Evolutionary conservation across 2,888 invertebrate genomes (phyloP).

Genomic region (Ichneumoninae sp.): DNA sequence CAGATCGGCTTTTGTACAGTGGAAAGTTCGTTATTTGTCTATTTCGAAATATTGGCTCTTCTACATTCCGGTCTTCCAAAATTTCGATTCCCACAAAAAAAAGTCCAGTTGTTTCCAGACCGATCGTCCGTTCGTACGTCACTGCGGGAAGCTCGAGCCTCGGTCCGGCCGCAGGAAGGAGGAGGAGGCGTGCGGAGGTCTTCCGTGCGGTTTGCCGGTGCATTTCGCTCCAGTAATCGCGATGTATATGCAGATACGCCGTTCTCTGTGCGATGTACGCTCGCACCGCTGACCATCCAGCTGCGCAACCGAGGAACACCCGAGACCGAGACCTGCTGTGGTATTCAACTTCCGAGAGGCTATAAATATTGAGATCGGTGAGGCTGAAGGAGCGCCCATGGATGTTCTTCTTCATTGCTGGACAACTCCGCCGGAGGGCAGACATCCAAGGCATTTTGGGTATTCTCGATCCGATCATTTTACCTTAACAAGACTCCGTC

Average conservation of each 20-base stretch:
- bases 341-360: constrained; percentile 66
- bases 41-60: no score
- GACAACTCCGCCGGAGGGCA: constrained; percentile 22
- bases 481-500: constrained; percentile 15
- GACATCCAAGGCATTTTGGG: constrained; percentile 38
- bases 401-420: constrained; percentile 8
- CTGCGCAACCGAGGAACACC: background rate
- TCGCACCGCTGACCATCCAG: constrained; percentile 24
- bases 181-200: constrained; percentile 53
- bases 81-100: background rate
- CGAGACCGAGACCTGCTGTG: constrained; percentile 49
- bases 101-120: constrained; percentile 40
- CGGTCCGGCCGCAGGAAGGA: background rate
- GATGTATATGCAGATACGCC: constrained; percentile 41
- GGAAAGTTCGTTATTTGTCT: no score
- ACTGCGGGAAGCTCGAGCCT: background rate
- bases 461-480: constrained; percentile 41
- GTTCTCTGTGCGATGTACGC: constrained; percentile 45
- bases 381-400: constrained; percentile 8
- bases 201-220: constrained; percentile 54
- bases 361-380: constrained; percentile 68
- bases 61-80: no score
- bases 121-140: constrained; percentile 25
- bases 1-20: no score
- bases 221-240: constrained; percentile 74